A percentile compares a stretch with the other conserved stretches of the same genome.
Evolutionary conservation across 2,797 vertebrate genomes (phyloP).

Genomic region (Pseudochaenichthys georgianus): DNA sequence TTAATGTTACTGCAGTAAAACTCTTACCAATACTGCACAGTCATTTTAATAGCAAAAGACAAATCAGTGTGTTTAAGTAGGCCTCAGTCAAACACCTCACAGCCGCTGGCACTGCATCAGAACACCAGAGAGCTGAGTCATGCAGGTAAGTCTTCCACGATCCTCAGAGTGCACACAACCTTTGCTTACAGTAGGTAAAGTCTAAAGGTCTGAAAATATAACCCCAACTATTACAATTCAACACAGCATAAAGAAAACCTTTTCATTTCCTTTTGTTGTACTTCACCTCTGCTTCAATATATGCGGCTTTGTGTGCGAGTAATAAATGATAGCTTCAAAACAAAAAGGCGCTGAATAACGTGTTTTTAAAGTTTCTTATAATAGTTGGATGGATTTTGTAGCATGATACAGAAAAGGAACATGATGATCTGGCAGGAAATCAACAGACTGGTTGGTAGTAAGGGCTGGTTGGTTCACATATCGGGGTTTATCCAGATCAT

Average conservation of each 20-base stretch:
- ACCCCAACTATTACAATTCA: neutral
- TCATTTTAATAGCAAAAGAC: constrained; percentile 14
- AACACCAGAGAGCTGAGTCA: constrained; percentile 9
- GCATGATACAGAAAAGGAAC: neutral
- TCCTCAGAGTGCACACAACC: neutral
- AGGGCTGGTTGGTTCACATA: neutral
- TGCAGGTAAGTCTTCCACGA: constrained; percentile 5
- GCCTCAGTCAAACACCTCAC: constrained; percentile 35
- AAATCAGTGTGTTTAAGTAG: constrained; percentile 7
- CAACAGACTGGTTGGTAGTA: neutral
- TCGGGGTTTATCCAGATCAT: no score
- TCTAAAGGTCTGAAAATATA: neutral
- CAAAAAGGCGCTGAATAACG: neutral
- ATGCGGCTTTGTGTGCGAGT: neutral
- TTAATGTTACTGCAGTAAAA: constrained; percentile 25
- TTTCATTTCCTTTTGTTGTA: neutral
- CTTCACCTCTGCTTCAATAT: neutral
- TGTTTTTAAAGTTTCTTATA: neutral
- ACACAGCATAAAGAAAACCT: neutral
- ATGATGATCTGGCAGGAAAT: neutral
- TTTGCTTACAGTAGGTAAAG: neutral
- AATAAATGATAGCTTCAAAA: neutral
- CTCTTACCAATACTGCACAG: constrained; percentile 11
- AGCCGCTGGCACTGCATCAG: constrained; percentile 25
- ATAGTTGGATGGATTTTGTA: neutral